Base-by-base conservation (phyloP, 2,888 invertebrate genomes). In the Agrochola circellaris region DNA sequence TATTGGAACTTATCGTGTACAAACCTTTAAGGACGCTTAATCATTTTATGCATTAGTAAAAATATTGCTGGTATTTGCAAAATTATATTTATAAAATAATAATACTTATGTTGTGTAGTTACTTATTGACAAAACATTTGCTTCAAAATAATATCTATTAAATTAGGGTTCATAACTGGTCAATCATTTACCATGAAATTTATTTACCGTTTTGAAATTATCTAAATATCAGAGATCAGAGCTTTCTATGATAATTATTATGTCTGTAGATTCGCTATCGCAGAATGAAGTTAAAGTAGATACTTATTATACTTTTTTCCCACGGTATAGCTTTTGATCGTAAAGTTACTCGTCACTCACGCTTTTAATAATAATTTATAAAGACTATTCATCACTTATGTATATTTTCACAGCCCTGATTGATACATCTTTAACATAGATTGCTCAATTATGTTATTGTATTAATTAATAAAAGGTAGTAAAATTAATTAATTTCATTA, bases 401-500 rank as follows among this genome's bases (percentile, higher is more conserved):
- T 26, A 73, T 56, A 9, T 67, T 34, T 51, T 62, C 48, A 54
- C n/a, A 42, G 23, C 20, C 23, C 26, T 77, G 26, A 64, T 69
- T 68, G 15, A 38, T 38, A 66, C 15, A 26, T 42, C 20, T 67
- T 62, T 77, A 81, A 60, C 71, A 82, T 77, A 77, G 69, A 76
- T 86, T 89, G 88, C 88, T 89, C 89, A 89, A 89, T 73, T 79
- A 66, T 72, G 45, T 69, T 77, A 75, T 51, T 69, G 8, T 51
- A n/a, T n/a, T n/a, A n/a, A n/a, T 61, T 75, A 42, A 42, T 62
- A 51, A 54, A 76, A 54, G 20, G 13, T 65, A 45, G 42, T 74
- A 26, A 75, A 56, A 73, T 60, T 34, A 30, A 58, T 78, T 66
- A 30, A 23, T 74, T 42, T 61, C 38, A 73, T 74, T 74, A 79